phyloP scores from a whole-genome alignment of 2,113 vertebrate genomes.

The Penelope pileata region DNA sequence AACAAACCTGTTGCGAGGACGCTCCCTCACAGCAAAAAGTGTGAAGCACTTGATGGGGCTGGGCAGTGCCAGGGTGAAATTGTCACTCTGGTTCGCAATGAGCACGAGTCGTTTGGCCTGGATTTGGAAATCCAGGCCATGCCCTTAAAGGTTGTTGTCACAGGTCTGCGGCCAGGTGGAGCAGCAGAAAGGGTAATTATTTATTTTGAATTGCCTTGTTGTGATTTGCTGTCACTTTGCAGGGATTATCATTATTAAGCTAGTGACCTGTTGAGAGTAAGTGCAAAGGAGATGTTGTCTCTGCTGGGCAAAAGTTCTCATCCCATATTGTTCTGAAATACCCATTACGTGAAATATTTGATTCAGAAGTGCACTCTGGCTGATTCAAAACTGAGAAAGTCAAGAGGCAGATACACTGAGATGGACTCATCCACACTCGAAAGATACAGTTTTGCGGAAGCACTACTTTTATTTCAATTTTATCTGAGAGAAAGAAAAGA shows the following conservation, averaged over 20 bases:
- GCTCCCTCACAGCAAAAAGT: slow-evolving; percentile 75
- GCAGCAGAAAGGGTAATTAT: slow-evolving; percentile 82
- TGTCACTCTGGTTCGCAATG: slow-evolving; percentile 72
- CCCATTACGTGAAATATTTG: neutral
- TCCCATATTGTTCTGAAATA: neutral
- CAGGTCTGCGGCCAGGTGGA: slow-evolving; percentile 79
- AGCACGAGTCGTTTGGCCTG: slow-evolving; percentile 78
- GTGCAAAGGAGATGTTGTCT: neutral
- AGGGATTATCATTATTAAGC: neutral
- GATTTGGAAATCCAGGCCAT: slow-evolving; percentile 83
- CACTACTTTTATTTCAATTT: neutral
- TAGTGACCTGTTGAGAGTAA: neutral
- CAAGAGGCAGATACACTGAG: neutral
- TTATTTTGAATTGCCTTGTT: neutral
- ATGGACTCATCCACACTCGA: neutral
- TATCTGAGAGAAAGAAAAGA: neutral
- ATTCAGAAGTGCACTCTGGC: neutral
- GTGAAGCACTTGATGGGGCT: slow-evolving; percentile 35
- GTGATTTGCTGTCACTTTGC: neutral
- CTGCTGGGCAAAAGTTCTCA: neutral
- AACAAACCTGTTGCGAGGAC: slow-evolving; percentile 56
- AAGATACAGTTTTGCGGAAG: neutral
- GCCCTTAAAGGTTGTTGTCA: slow-evolving; percentile 80
- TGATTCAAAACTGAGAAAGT: neutral
- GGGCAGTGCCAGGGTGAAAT: slow-evolving; percentile 71